Conservation (phyloP, 2,797 vertebrate genomes). For the Lepilemur septentrionalis region DNA sequence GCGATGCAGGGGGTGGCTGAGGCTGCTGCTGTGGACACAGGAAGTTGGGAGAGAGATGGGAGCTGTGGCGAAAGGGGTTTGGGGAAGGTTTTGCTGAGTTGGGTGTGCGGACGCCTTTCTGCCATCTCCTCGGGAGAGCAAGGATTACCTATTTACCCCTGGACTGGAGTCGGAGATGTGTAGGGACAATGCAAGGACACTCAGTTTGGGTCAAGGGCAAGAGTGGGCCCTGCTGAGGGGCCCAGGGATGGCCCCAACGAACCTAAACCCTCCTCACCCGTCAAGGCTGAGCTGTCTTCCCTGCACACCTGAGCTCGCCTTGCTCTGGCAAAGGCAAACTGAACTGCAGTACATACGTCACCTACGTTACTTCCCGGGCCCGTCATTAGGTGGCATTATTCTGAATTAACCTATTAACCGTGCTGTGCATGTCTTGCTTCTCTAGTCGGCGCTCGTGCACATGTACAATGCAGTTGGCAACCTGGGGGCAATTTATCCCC, state of each 20-base stretch:
- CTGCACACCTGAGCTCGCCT: not conserved
- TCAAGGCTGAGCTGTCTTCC: not conserved
- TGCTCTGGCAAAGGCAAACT: not conserved
- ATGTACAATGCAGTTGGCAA: not conserved
- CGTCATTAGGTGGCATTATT: accelerated
- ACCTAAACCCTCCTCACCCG: not conserved
- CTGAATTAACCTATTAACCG: not conserved
- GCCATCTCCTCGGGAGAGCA: not conserved
- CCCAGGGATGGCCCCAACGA: no score
- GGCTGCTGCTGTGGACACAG: not conserved
- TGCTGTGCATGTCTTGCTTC: not conserved
- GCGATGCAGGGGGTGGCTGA: accelerated
- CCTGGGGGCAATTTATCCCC: no score
- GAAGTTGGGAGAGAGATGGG: not conserved
- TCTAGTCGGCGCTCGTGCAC: no score
- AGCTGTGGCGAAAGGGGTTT: not conserved
- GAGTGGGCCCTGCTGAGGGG: not conserved
- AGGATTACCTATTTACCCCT: not conserved
- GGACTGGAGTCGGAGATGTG: not conserved
- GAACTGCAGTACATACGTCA: not conserved
- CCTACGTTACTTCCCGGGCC: no score
- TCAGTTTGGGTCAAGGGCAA: not conserved
- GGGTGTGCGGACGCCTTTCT: not conserved
- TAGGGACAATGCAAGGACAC: not conserved
- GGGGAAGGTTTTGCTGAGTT: not conserved